phyloP scores from a whole-genome alignment of 2,113 vertebrate genomes.

The Oncorhynchus mykiss region DNA sequence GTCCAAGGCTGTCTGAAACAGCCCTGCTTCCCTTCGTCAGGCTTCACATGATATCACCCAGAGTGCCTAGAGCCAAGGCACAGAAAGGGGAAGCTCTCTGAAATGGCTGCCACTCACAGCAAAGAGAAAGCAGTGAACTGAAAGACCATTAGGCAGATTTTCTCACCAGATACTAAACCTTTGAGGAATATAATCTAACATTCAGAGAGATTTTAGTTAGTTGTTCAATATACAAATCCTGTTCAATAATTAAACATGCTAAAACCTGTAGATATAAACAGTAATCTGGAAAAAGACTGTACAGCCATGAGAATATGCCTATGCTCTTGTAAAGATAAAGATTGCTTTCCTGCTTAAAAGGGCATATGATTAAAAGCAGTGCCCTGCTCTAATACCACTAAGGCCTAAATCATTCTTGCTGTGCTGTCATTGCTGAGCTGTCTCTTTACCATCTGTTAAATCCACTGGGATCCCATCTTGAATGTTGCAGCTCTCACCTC shows the following conservation, averaged over 20 bases:
- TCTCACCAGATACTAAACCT: neutral
- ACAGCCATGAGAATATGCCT: neutral
- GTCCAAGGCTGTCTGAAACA: constrained; percentile 30
- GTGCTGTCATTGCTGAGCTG: constrained; percentile 35
- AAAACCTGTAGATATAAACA: neutral
- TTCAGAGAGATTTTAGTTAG: neutral
- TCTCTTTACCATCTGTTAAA: constrained; percentile 60
- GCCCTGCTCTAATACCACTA: constrained; percentile 35
- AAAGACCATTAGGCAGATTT: constrained; percentile 33
- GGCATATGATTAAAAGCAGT: neutral
- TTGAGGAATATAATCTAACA: neutral
- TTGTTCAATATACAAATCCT: neutral
- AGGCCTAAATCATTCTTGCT: constrained; percentile 65
- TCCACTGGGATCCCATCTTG: constrained; percentile 48
- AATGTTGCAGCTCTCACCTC: constrained; percentile 40
- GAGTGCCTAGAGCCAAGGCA: constrained; percentile 59
- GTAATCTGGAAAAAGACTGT: neutral
- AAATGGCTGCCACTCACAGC: constrained; percentile 71
- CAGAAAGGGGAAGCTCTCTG: constrained; percentile 66
- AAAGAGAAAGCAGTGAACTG: constrained; percentile 62
- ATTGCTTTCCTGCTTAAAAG: neutral
- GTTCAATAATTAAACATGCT: neutral
- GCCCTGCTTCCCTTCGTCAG: constrained; percentile 46
- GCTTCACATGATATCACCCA: constrained; percentile 51
- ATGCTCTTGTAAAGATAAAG: neutral